Conservation (phyloP, 2,888 invertebrate genomes). For the Neoitamus cyanurus region DNA sequence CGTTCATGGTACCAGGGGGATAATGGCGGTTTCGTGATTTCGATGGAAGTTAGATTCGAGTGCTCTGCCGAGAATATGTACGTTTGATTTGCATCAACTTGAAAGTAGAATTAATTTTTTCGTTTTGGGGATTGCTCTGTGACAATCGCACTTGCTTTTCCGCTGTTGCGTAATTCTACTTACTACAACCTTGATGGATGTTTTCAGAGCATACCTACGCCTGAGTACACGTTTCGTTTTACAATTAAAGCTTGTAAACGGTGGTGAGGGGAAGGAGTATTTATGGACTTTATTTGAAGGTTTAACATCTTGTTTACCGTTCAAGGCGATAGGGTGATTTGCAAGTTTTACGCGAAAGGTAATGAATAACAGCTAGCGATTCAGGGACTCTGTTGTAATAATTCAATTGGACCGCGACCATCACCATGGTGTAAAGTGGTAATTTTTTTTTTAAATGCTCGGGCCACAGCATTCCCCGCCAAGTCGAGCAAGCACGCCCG, state of each 20-base stretch:
- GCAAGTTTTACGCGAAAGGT: too few species aligned
- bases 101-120: conserved; percentile 19
- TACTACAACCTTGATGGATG: neutral
- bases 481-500: too few species aligned
- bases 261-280: neutral
- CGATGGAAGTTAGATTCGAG: neutral
- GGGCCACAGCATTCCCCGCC: too few species aligned
- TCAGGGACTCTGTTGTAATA: too few species aligned
- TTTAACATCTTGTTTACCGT: too few species aligned
- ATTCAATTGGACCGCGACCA: too few species aligned
- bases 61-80: neutral
- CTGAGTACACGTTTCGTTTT: neutral
- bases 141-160: neutral
- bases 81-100: conserved; percentile 18
- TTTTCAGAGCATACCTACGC: neutral
- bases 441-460: too few species aligned
- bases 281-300: neutral
- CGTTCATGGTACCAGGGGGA: conserved; percentile 14
- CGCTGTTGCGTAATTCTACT: neutral
- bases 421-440: too few species aligned
- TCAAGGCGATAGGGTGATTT: too few species aligned
- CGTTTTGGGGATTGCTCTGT: neutral
- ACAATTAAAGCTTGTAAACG: neutral
- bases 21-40: conserved; percentile 4
- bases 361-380: too few species aligned